Conservation (phyloP, 2,797 vertebrate species). For the Phataginus tetradactyla region DNA sequence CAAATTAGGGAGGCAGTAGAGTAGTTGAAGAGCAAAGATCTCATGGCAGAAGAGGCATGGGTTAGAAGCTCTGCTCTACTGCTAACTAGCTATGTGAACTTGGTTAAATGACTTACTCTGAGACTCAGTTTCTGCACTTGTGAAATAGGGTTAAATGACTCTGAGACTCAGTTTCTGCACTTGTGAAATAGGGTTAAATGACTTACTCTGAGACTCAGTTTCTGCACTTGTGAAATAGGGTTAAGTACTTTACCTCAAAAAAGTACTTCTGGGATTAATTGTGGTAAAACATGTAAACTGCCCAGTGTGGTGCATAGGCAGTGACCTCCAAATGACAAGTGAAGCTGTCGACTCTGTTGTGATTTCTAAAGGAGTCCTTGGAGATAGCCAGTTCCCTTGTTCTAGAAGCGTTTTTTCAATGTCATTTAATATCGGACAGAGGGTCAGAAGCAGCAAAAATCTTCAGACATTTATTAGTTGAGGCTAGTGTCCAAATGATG, state of each 20-base stretch:
- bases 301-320: neutral
- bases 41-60: neutral
- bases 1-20: neutral
- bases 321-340: neutral
- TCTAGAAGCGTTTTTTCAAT: neutral
- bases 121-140: slow-evolving; percentile 16
- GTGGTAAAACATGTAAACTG: neutral
- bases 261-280: neutral
- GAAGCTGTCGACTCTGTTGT: neutral
- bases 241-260: neutral
- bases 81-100: neutral
- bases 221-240: slow-evolving; percentile 13
- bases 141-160: slow-evolving; percentile 48
- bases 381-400: neutral
- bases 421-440: slow-evolving; percentile 14
- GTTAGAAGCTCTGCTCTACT: neutral
- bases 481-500: neutral
- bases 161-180: slow-evolving; percentile 21
- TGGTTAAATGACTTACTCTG: slow-evolving; percentile 28
- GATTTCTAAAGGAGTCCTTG: slow-evolving; percentile 28
- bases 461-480: neutral
- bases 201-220: slow-evolving; percentile 22
- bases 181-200: slow-evolving; percentile 3
- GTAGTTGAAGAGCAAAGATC: neutral
- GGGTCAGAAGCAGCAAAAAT: slow-evolving; percentile 19